Conservation (phyloP, 2,113 vertebrate genomes). For the Sceloporus tristichus region DNA sequence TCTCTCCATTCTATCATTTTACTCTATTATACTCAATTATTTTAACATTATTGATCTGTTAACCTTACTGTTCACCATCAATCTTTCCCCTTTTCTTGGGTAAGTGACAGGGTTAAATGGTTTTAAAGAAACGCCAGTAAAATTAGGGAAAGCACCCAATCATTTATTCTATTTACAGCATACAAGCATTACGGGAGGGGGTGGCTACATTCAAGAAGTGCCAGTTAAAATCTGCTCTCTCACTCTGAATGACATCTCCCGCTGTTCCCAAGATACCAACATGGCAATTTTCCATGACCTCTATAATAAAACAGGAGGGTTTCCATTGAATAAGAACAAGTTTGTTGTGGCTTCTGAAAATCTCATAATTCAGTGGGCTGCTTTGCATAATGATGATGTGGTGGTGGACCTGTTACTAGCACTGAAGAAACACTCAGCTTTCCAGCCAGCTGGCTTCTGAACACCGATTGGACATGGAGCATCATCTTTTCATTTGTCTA, state of each 20-base stretch:
- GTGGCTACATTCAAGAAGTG: background rate
- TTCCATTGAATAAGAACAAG: background rate
- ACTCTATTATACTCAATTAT: background rate
- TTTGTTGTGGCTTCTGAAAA: background rate
- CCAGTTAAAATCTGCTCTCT: background rate
- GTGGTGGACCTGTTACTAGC: too few species aligned
- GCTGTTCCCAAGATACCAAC: background rate
- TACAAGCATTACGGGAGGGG: background rate
- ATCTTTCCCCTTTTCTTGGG: background rate
- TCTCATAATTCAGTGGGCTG: background rate
- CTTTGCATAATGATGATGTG: background rate
- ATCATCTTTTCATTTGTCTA: too few species aligned
- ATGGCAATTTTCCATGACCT: background rate
- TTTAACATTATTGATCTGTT: background rate
- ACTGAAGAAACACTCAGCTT: too few species aligned
- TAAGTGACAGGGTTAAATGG: background rate
- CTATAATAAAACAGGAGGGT: background rate
- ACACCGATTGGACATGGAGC: too few species aligned
- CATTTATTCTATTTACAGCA: background rate
- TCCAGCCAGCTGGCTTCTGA: too few species aligned
- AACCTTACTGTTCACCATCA: background rate
- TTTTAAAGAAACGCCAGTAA: background rate
- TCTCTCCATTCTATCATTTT: background rate
- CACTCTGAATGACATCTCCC: background rate
- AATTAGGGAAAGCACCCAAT: background rate